Percentiles rank a stretch among this genome's conserved stretches.
phyloP scores from a whole-genome alignment of 2,113 vertebrate genomes.

The Corythornis vintsioides region DNA sequence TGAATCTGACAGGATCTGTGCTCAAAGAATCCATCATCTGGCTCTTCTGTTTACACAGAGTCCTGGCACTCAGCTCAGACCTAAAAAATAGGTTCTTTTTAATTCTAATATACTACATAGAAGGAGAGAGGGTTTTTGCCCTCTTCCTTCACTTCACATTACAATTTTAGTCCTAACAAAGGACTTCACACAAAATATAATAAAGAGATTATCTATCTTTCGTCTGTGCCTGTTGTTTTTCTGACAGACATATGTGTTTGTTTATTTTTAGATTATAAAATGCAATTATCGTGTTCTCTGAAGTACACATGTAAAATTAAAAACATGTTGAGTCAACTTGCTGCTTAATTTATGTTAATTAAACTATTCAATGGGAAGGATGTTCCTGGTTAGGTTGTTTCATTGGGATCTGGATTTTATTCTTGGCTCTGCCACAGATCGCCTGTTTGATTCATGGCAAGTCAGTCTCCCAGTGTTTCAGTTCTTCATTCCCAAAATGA shows the following conservation, averaged over 20 bases:
- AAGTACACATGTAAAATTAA: constrained; percentile 45
- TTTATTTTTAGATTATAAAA: constrained; percentile 69
- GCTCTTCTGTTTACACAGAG: background rate
- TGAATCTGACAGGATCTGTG: background rate
- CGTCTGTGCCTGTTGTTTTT: constrained; percentile 33
- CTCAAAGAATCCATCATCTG: background rate
- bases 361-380: constrained; percentile 44
- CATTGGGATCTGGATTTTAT: constrained; percentile 31
- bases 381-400: constrained; percentile 51
- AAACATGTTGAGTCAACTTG: constrained; percentile 46
- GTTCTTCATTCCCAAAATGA: constrained; percentile 11
- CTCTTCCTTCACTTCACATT: background rate
- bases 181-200: constrained; percentile 24
- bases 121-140: background rate
- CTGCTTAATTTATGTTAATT: constrained; percentile 49
- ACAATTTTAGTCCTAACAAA: background rate
- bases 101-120: background rate
- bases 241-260: constrained; percentile 42
- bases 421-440: background rate
- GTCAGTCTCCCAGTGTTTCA: background rate
- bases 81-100: constrained; percentile 15
- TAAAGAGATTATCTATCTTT: constrained; percentile 22
- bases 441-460: background rate
- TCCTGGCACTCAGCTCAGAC: background rate
- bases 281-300: constrained; percentile 36